These are phyloP conservation scores for Saxidomus purpurata DNA, from an alignment of 1,140 invertebrate species.

Conservation along the genomic window DNA sequence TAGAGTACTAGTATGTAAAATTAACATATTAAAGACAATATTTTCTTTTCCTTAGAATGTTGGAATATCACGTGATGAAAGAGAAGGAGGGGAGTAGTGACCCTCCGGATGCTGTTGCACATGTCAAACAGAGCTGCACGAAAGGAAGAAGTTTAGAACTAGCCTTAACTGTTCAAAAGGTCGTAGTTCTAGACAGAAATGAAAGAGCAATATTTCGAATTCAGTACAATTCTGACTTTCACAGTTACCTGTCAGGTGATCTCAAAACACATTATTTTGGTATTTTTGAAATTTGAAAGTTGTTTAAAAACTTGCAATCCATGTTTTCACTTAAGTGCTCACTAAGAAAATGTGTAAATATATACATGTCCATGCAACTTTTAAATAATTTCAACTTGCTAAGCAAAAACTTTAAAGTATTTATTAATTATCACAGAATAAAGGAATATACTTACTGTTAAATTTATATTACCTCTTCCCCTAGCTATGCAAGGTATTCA, in stretches of 20 bases:
- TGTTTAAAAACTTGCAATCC: no score
- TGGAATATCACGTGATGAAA: neutral
- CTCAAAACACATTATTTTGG: neutral
- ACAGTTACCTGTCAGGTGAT: neutral
- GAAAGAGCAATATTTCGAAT: neutral
- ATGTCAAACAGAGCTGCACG: neutral
- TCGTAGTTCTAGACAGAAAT: neutral
- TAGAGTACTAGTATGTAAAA: no score
- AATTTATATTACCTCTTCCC: no score
- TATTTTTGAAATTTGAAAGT: neutral
- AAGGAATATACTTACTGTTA: no score
- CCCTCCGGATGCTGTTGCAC: neutral
- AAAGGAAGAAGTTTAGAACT: neutral
- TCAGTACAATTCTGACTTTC: neutral
- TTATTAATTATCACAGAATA: no score
- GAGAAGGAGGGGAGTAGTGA: neutral
- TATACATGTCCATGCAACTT: no score
- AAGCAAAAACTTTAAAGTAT: no score
- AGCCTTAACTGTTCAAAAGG: neutral
- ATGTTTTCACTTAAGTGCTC: no score
- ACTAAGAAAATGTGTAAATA: no score
- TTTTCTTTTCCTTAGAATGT: neutral
- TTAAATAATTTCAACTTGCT: no score
- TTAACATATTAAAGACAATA: neutral
- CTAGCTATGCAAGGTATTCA: no score